These are phyloP conservation scores for Danio tinwini DNA, from an alignment of 2,797 vertebrate genomes.

Conservation along the genomic window DNA sequence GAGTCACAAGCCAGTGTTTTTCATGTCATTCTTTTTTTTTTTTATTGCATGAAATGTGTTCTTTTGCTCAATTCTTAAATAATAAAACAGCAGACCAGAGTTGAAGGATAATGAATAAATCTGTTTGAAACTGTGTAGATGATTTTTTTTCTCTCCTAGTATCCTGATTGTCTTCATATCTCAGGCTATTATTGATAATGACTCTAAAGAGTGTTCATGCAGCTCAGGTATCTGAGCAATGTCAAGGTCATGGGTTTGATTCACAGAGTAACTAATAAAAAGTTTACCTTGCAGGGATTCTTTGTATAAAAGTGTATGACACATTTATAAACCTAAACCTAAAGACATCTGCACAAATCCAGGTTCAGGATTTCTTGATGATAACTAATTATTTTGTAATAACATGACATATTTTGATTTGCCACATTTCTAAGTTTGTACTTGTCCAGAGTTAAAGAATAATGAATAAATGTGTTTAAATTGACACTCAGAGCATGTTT, in stretches of 20 bases:
- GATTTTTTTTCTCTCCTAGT: not conserved
- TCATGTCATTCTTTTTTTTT: not conserved
- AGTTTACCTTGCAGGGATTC: not conserved
- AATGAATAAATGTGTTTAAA: not conserved
- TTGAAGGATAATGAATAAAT: not conserved
- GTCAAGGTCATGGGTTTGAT: not conserved
- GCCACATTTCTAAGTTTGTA: not conserved
- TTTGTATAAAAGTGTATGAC: not conserved
- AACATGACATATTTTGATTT: not conserved
- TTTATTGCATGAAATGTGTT: not conserved
- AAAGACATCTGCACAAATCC: too few species aligned
- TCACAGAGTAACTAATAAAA: not conserved
- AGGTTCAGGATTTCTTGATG: not conserved
- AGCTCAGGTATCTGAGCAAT: not conserved
- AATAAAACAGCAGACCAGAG: not conserved
- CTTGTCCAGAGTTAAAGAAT: not conserved
- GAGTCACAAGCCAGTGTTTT: not conserved
- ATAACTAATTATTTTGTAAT: not conserved
- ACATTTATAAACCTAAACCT: too few species aligned
- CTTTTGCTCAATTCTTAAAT: not conserved
- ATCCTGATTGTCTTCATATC: not conserved
- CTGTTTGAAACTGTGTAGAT: not conserved
- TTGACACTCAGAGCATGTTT: not conserved
- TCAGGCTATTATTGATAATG: slow-evolving; percentile 11
- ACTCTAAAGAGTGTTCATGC: slow-evolving; percentile 7